phyloP scores from a whole-genome alignment of 2,888 invertebrate species.

The Xanthorhoe designata region DNA sequence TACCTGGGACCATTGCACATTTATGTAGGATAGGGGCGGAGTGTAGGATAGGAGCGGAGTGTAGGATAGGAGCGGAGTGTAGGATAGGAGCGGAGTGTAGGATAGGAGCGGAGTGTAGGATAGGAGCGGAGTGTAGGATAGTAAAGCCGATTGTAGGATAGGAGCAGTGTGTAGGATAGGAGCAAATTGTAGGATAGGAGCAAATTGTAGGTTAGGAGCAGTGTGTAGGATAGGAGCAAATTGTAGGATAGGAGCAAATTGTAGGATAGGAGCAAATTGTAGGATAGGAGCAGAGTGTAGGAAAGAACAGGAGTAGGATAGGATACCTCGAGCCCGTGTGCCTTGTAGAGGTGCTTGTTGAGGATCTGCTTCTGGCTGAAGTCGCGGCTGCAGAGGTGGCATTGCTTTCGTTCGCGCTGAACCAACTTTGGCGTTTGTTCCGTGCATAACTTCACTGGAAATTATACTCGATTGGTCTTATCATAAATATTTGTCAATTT shows the following conservation, averaged over 20 bases:
- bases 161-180: conserved; percentile 1
- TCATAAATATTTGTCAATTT: too few species aligned
- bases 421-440: conserved; percentile 69
- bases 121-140: too few species aligned
- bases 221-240: too few species aligned
- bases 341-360: conserved; percentile 78
- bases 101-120: not conserved
- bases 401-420: conserved; percentile 71
- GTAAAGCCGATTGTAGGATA: too few species aligned
- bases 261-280: not conserved
- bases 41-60: not conserved
- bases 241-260: too few species aligned
- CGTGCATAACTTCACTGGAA: conserved; percentile 70
- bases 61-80: too few species aligned
- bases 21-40: too few species aligned
- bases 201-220: too few species aligned
- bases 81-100: too few species aligned
- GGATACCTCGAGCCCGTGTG: conserved; percentile 74
- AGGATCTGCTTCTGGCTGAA: conserved; percentile 81
- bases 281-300: too few species aligned
- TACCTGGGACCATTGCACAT: too few species aligned
- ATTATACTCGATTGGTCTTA: too few species aligned
- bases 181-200: not conserved
- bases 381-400: conserved; percentile 76
- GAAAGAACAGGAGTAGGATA: not conserved